Evolutionary conservation across 2,797 vertebrate species (phyloP).

Genomic region (Squalus acanthias): DNA sequence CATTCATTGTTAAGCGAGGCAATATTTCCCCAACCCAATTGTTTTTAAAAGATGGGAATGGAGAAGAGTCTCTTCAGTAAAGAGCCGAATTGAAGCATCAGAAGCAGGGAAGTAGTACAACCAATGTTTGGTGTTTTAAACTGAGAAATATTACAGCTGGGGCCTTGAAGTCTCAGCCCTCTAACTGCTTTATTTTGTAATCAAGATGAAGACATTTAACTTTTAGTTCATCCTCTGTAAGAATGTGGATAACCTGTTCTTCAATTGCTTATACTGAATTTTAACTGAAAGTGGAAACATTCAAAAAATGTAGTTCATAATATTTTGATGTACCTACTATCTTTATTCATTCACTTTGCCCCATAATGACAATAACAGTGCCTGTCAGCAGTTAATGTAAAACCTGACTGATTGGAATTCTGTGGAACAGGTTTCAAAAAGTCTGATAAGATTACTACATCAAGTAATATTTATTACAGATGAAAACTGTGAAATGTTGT

Average conservation of each 20-base stretch:
- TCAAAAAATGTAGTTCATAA: neutral
- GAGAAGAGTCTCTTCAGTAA: neutral
- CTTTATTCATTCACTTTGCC: neutral
- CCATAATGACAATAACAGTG: neutral
- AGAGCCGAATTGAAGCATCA: neutral
- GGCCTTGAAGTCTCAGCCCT: neutral
- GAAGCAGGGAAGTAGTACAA: neutral
- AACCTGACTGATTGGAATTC: neutral
- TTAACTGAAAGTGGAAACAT: neutral
- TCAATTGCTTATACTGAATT: neutral
- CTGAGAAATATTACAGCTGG: neutral
- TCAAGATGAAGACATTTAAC: neutral
- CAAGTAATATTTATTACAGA: neutral
- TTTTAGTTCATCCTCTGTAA: neutral
- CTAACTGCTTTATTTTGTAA: neutral
- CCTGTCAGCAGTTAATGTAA: neutral
- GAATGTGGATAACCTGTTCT: neutral
- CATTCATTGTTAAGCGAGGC: neutral
- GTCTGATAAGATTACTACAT: neutral
- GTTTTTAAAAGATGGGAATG: neutral
- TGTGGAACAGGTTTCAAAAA: neutral
- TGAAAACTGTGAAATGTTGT: neutral
- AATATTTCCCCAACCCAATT: neutral
- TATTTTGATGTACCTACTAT: neutral
- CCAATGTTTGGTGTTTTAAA: neutral